A percentile compares a stretch with the other conserved stretches of the same genome.
These are phyloP conservation scores for Galleria mellonella DNA, from an alignment of 1,140 invertebrate species.

Conservation along the genomic window DNA sequence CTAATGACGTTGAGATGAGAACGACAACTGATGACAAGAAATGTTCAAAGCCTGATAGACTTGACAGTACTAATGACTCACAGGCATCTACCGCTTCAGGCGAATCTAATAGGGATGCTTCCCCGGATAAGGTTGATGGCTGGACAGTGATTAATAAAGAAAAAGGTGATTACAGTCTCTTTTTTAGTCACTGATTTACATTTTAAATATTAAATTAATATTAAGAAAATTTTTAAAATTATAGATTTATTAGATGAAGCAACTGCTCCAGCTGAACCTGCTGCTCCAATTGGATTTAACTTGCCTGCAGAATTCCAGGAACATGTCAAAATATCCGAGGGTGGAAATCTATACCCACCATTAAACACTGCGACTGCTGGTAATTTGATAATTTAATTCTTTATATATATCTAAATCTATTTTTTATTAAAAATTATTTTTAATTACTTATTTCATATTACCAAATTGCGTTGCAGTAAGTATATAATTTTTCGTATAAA, in stretches of 20 bases:
- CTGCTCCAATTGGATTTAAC: conserved; percentile 42
- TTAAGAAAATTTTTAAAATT: conserved; percentile 7
- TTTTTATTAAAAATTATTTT: no score
- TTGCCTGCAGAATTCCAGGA: conserved; percentile 50
- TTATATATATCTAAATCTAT: no score
- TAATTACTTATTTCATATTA: no score
- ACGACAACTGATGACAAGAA: no score
- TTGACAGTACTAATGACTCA: neutral
- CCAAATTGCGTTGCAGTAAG: no score
- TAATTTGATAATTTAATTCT: conserved; percentile 14
- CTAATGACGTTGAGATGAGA: neutral
- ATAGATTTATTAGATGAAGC: conserved; percentile 45
- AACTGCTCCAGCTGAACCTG: conserved; percentile 11
- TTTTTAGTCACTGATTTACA: neutral
- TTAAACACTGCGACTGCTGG: conserved; percentile 49
- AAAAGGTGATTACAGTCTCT: conserved; percentile 31
- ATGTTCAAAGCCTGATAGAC: no score
- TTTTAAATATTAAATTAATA: neutral
- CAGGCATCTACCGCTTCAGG: conserved; percentile 27
- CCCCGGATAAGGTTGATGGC: conserved; percentile 47
- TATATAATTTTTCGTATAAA: no score
- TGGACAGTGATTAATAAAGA: conserved; percentile 62
- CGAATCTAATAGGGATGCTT: conserved; percentile 28
- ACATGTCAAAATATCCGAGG: conserved; percentile 29
- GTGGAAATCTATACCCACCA: conserved; percentile 43